phyloP scores from a whole-genome alignment of 2,113 vertebrate genomes.

The Hyaena hyaena region DNA sequence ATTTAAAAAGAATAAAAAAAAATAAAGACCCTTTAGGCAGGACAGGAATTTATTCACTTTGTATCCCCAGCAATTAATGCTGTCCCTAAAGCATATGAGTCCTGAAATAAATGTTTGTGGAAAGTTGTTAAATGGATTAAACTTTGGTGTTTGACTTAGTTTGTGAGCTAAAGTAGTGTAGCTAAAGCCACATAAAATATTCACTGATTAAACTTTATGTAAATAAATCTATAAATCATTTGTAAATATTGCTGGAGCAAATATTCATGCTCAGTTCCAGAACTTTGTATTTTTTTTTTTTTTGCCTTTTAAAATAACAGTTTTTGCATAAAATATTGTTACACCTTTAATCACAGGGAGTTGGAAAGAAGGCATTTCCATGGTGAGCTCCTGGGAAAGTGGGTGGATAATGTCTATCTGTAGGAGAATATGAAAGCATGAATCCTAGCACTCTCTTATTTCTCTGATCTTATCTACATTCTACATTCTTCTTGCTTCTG shows the following conservation, averaged over 20 bases:
- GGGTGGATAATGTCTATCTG: neutral
- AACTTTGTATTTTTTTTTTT: neutral
- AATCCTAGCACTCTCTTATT: neutral
- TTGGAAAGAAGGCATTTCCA: neutral
- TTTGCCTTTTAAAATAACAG: neutral
- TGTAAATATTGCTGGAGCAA: neutral
- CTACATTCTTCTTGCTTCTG: neutral
- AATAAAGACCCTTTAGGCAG: neutral
- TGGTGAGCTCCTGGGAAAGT: neutral
- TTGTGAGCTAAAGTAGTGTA: neutral
- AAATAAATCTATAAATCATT: slow-evolving; percentile 9
- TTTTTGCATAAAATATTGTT: neutral
- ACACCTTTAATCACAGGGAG: neutral
- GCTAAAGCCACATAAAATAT: neutral
- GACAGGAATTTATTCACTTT: neutral
- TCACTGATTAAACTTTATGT: neutral
- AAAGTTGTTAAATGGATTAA: neutral
- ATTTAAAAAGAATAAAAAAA: too few species aligned
- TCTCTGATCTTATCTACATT: neutral
- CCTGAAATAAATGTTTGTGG: neutral
- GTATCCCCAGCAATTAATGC: neutral
- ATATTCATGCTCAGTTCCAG: neutral
- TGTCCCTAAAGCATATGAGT: neutral
- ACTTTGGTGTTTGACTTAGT: neutral
- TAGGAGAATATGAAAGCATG: neutral